Conservation (phyloP, 2,888 invertebrate genomes). For the Oscheius sp. region DNA sequence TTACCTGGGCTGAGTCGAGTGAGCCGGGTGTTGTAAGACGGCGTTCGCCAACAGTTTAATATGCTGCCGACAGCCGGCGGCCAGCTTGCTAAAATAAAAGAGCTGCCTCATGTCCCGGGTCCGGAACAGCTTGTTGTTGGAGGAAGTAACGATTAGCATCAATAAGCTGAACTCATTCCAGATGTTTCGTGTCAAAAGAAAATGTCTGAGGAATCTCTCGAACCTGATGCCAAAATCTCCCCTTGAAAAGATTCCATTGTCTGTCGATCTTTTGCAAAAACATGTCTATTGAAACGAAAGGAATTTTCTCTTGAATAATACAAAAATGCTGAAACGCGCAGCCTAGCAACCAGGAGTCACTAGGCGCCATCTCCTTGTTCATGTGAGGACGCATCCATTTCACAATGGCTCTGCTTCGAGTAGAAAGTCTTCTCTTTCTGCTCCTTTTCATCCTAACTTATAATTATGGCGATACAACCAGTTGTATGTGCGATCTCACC, state of each 20-base stretch:
- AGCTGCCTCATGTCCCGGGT: constrained; percentile 12
- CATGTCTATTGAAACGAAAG: background rate
- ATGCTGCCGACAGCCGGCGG: constrained; percentile 31
- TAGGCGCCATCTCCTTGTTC: background rate
- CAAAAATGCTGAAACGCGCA: background rate
- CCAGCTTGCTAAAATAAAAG: constrained; percentile 29
- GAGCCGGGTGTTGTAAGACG: constrained; percentile 25
- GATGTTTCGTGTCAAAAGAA: too few species aligned
- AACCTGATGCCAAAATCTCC: too few species aligned
- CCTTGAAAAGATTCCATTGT: background rate
- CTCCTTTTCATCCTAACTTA: background rate
- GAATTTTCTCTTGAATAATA: constrained; percentile 6
- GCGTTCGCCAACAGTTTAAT: constrained; percentile 30
- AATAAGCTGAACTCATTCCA: too few species aligned
- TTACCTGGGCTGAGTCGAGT: constrained; percentile 29
- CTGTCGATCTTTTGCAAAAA: background rate
- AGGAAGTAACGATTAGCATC: background rate
- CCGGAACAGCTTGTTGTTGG: background rate
- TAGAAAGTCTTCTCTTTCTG: background rate
- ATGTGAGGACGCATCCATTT: constrained; percentile 9
- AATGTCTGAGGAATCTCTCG: too few species aligned
- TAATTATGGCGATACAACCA: background rate
- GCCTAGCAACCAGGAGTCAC: background rate
- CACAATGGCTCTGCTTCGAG: background rate
- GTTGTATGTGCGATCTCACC: background rate